Percentiles rank a stretch among this genome's conserved stretches.
Evolutionary conservation across 2,113 vertebrate genomes (phyloP).

Genomic region (Siniperca chuatsi): DNA sequence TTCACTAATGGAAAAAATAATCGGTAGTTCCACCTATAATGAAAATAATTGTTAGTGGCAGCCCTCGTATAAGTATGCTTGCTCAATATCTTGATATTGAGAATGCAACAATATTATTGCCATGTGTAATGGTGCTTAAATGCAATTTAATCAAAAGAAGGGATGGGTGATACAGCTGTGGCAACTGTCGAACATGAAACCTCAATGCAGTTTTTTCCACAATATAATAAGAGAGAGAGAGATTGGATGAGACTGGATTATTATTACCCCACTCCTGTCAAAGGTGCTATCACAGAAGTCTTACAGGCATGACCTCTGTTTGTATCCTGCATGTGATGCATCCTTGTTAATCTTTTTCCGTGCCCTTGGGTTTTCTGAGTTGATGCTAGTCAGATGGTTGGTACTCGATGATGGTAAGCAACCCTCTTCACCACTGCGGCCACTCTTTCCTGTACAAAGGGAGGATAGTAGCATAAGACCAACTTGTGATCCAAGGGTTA

Average conservation of each 20-base stretch:
- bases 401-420: conserved; percentile 1
- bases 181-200: background rate
- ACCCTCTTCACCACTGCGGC: background rate
- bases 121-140: too few relatives aligned
- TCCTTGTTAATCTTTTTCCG: background rate
- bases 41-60: background rate
- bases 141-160: too few relatives aligned
- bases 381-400: conserved; percentile 55
- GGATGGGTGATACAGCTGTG: too few relatives aligned
- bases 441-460: conserved; percentile 6
- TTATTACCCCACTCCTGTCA: too few relatives aligned
- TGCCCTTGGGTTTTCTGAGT: conserved; percentile 36
- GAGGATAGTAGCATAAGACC: conserved; percentile 29
- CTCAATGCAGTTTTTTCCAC: background rate
- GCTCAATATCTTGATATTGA: too few relatives aligned
- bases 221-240: too few relatives aligned
- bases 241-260: background rate
- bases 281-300: conserved; percentile 8
- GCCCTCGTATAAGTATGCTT: background rate
- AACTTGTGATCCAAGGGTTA: conserved; percentile 52
- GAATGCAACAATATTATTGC: background rate
- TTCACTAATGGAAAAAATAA: background rate
- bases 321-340: background rate
- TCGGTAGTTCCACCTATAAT: background rate
- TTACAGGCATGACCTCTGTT: conserved; percentile 8